Conservation (phyloP, 2,888 invertebrate genomes). For the Sthenelais limicola region DNA sequence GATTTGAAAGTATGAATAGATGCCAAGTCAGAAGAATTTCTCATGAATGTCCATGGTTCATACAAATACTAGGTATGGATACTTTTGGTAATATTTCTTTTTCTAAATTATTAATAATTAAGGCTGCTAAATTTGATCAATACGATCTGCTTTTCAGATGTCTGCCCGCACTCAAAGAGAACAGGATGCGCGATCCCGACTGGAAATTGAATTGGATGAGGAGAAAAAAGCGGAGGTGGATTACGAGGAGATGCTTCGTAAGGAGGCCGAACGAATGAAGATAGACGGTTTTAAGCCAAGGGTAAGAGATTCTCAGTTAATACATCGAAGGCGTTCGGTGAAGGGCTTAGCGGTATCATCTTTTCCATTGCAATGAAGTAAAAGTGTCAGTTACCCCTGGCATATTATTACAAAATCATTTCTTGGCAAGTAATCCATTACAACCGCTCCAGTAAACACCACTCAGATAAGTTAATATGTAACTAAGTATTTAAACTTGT, state of each 20-base stretch:
- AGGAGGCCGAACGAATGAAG: slow-evolving; percentile 65
- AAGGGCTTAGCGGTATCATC: too few species aligned
- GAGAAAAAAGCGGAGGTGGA: slow-evolving; percentile 61
- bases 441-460: too few species aligned
- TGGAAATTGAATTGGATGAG: slow-evolving; percentile 56
- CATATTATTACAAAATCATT: too few species aligned
- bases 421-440: too few species aligned
- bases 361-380: too few species aligned
- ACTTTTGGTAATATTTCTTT: background rate
- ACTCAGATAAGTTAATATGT: too few species aligned
- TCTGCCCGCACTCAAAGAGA: slow-evolving; percentile 56
- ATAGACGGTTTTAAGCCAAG: slow-evolving; percentile 60
- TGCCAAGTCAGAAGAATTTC: too few species aligned
- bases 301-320: slow-evolving; percentile 50
- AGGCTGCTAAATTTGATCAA: background rate
- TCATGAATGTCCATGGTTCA: background rate
- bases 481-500: too few species aligned
- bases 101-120: background rate
- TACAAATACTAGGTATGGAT: background rate
- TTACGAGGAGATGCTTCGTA: slow-evolving; percentile 63
- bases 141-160: slow-evolving; percentile 52
- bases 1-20: too few species aligned
- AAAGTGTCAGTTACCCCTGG: too few species aligned
- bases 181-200: slow-evolving; percentile 48
- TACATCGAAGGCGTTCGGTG: too few species aligned